Conservation (phyloP, 2,797 vertebrate genomes). For the Lepus townsendii region DNA sequence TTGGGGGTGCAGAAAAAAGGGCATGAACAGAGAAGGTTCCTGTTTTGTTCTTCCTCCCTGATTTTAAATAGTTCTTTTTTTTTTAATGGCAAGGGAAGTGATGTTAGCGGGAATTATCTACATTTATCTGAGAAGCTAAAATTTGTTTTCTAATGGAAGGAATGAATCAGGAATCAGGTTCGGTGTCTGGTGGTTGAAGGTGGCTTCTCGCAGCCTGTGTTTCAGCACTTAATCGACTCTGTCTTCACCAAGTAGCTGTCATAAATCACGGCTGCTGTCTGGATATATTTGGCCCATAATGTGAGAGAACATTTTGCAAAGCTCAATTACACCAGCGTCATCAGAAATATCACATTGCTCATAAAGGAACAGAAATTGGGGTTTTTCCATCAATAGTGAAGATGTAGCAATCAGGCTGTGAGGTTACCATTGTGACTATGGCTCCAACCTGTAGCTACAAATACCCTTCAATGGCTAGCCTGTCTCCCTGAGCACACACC, state of each 20-base stretch:
- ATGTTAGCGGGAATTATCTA: slow-evolving; percentile 58
- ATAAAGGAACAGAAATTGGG: background rate
- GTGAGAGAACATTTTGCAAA: slow-evolving; percentile 58
- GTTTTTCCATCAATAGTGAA: background rate
- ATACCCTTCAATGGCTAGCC: background rate
- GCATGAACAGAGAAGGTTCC: background rate
- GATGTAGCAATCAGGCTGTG: background rate
- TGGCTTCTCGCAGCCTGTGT: slow-evolving; percentile 77
- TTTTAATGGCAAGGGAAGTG: slow-evolving; percentile 52
- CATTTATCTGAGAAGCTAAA: slow-evolving; percentile 70
- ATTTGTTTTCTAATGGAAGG: slow-evolving; percentile 65
- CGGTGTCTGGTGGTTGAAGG: slow-evolving; percentile 71
- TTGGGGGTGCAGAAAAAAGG: slow-evolving; percentile 54
- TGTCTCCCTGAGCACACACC: background rate
- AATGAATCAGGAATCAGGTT: slow-evolving; percentile 68
- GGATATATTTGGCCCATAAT: slow-evolving; percentile 77
- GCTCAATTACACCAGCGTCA: slow-evolving; percentile 2
- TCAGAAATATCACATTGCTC: background rate
- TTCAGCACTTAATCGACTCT: slow-evolving; percentile 81
- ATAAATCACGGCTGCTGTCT: slow-evolving; percentile 82
- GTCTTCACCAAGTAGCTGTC: slow-evolving; percentile 82
- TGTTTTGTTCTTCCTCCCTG: slow-evolving; percentile 1
- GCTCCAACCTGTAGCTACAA: background rate
- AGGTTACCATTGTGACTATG: background rate
- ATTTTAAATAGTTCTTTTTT: slow-evolving; percentile 27